phyloP scores from a whole-genome alignment of 2,797 vertebrate species.

The Selene dorsalis region DNA sequence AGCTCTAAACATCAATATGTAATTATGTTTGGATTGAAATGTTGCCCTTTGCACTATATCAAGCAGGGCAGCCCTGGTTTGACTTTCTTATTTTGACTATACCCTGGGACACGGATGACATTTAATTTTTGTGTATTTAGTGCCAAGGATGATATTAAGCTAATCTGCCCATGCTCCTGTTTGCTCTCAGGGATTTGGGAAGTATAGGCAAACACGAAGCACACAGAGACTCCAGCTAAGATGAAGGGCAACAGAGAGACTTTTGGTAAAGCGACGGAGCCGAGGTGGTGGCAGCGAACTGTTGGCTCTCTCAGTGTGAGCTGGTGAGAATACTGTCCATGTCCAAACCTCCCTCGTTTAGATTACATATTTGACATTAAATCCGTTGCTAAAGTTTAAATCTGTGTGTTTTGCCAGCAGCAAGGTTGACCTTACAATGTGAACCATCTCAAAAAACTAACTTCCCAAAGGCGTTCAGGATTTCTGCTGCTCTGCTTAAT shows the following conservation, averaged over 20 bases:
- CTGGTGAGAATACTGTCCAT: constrained; percentile 59
- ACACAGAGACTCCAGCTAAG: constrained; percentile 68
- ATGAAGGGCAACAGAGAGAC: constrained; percentile 51
- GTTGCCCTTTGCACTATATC: constrained; percentile 36
- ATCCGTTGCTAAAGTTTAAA: constrained; percentile 65
- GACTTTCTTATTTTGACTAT: constrained; percentile 68
- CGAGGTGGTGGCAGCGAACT: constrained; percentile 43
- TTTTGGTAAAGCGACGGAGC: constrained; percentile 61
- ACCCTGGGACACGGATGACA: constrained; percentile 71
- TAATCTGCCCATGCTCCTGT: constrained; percentile 78
- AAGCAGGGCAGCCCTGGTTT: constrained; percentile 42
- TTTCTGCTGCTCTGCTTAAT: constrained; percentile 24
- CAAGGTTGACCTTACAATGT: constrained; percentile 63
- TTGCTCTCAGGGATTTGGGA: constrained; percentile 80
- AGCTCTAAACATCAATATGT: constrained; percentile 22
- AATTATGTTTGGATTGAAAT: constrained; percentile 36
- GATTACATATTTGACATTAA: constrained; percentile 67
- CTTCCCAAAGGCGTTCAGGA: constrained; percentile 57
- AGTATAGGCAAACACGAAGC: constrained; percentile 75
- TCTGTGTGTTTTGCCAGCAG: constrained; percentile 65
- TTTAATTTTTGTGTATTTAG: constrained; percentile 76
- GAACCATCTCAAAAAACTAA: constrained; percentile 52
- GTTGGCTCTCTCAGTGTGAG: constrained; percentile 75
- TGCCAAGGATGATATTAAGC: constrained; percentile 75
- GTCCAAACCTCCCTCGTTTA: constrained; percentile 50